Conservation (phyloP, 2,888 invertebrate species). For the Diarsia brunnea region DNA sequence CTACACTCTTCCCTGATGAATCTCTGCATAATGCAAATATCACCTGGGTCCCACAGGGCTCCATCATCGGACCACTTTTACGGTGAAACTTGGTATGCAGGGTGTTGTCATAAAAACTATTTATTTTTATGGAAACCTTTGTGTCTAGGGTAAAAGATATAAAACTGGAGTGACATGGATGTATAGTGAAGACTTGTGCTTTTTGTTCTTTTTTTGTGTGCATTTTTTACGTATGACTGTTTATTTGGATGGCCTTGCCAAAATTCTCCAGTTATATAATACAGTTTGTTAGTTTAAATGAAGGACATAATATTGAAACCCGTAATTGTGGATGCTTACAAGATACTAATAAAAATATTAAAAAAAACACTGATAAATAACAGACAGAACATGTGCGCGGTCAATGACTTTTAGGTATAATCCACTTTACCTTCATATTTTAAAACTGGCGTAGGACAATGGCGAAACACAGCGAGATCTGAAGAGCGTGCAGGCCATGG, state of each 20-base stretch:
- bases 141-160: neutral
- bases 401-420: too few relatives aligned
- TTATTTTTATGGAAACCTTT: slow-evolving; percentile 37
- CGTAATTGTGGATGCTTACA: too few relatives aligned
- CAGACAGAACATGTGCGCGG: too few relatives aligned
- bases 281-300: too few relatives aligned
- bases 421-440: too few relatives aligned
- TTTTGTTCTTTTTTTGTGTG: neutral
- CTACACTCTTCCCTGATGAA: slow-evolving; percentile 61
- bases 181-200: slow-evolving; percentile 1
- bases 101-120: slow-evolving; percentile 38
- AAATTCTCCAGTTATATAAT: too few relatives aligned
- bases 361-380: too few relatives aligned
- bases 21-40: slow-evolving; percentile 63
- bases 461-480: too few relatives aligned
- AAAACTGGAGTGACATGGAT: slow-evolving; percentile 17
- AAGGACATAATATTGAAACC: too few relatives aligned
- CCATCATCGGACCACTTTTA: slow-evolving; percentile 46
- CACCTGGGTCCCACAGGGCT: slow-evolving; percentile 38
- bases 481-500: too few relatives aligned
- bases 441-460: too few relatives aligned
- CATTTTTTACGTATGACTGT: neutral
- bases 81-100: slow-evolving; percentile 21
- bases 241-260: neutral
- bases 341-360: too few relatives aligned